Conservation (phyloP, 2,797 vertebrate genomes). For the Dipus sagitta region DNA sequence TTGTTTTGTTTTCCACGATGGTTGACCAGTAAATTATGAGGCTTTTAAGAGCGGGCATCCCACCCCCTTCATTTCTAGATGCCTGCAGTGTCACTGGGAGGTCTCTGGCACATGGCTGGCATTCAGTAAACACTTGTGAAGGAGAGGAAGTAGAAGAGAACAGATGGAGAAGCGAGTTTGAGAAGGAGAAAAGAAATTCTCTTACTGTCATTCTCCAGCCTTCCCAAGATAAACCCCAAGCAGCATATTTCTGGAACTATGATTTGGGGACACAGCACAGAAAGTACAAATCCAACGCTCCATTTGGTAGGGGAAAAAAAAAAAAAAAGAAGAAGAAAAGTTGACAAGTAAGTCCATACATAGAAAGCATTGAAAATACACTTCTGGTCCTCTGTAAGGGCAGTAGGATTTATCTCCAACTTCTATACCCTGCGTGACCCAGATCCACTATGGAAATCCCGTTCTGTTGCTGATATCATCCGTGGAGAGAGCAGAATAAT, state of each 20-base stretch:
- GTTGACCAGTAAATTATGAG: background rate
- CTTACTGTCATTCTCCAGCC: background rate
- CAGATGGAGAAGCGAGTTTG: background rate
- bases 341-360: background rate
- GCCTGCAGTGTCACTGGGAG: background rate
- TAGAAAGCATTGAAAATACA: constrained; percentile 24
- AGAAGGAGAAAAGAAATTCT: background rate
- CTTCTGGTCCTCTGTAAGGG: background rate
- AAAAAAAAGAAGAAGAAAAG: too few relatives aligned
- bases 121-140: background rate
- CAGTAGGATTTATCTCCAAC: background rate
- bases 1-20: too few relatives aligned
- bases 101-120: background rate
- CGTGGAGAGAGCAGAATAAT: background rate
- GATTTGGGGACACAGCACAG: background rate
- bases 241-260: background rate
- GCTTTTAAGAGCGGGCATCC: background rate
- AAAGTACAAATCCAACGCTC: constrained; percentile 16
- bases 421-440: background rate
- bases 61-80: background rate
- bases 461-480: background rate
- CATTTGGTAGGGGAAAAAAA: constrained; percentile 5
- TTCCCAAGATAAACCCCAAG: background rate
- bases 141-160: background rate
- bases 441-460: background rate